phyloP scores from a whole-genome alignment of 2,113 vertebrate species.

The Bettongia penicillata region DNA sequence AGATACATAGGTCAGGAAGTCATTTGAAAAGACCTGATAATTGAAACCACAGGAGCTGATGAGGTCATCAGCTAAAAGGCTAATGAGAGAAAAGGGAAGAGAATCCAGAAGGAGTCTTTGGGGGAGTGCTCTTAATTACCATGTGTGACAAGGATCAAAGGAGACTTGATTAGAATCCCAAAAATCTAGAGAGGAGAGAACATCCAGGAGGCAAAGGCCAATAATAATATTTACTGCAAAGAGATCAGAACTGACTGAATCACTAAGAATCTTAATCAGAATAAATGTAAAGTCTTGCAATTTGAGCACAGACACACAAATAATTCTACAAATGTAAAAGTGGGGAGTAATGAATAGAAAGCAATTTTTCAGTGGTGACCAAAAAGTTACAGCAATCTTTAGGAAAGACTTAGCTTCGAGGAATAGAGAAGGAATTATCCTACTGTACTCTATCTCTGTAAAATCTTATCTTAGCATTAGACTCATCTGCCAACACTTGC shows the following conservation, averaged over 20 bases:
- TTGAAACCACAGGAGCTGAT: background rate
- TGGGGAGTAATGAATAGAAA: background rate
- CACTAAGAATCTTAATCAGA: background rate
- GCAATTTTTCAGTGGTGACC: background rate
- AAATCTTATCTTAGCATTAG: background rate
- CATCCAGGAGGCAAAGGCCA: background rate
- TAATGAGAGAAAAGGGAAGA: background rate
- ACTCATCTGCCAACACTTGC: no score
- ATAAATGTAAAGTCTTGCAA: background rate
- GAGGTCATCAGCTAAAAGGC: background rate
- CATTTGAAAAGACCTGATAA: background rate
- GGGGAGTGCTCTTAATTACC: background rate
- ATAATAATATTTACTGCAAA: background rate
- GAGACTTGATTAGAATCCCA: background rate
- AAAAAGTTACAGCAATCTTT: background rate
- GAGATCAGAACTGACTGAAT: background rate
- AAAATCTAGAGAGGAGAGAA: background rate
- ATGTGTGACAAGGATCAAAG: background rate
- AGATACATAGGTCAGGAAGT: background rate
- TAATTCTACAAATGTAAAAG: background rate
- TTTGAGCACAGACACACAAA: background rate
- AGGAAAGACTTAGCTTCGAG: background rate
- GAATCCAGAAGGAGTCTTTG: background rate
- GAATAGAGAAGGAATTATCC: background rate
- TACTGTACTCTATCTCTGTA: background rate